These are phyloP conservation scores for Suncus etruscus DNA, from an alignment of 2,113 vertebrate genomes.

Conservation along the genomic window DNA sequence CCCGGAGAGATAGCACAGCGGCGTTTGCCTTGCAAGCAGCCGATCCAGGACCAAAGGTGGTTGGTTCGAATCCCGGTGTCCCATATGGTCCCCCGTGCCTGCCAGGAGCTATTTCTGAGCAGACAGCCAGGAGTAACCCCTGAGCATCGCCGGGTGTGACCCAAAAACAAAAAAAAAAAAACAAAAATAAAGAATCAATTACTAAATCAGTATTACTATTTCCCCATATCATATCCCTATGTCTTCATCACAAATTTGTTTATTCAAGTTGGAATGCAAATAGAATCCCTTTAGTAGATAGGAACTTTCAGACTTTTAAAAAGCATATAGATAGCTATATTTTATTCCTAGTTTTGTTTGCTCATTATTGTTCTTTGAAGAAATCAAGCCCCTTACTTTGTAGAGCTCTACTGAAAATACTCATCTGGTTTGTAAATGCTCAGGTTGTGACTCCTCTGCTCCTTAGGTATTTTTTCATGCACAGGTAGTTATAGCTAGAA, in stretches of 20 bases:
- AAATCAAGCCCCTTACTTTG: not conserved
- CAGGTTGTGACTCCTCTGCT: not conserved
- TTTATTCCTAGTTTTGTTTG: not conserved
- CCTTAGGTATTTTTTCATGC: not conserved
- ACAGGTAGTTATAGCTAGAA: not conserved
- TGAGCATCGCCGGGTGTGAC: too few species aligned
- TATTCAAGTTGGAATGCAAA: constrained; percentile 11
- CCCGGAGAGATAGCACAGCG: too few species aligned
- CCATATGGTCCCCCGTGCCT: too few species aligned
- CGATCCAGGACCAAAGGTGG: too few species aligned
- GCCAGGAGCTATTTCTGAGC: too few species aligned
- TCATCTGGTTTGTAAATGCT: not conserved
- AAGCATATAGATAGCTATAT: not conserved
- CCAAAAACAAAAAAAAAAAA: too few species aligned
- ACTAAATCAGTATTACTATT: not conserved
- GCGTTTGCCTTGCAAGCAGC: too few species aligned
- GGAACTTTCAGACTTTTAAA: not conserved
- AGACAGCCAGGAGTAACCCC: too few species aligned
- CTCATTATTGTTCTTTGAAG: not conserved
- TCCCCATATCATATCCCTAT: not conserved
- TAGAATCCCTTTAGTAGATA: not conserved
- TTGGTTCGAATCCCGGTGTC: too few species aligned
- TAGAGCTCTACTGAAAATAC: not conserved
- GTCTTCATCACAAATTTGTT: not conserved
- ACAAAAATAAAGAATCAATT: not conserved